These are phyloP conservation scores for Lomographa bimaculata DNA, from an alignment of 2,888 invertebrate species.

Conservation along the genomic window DNA sequence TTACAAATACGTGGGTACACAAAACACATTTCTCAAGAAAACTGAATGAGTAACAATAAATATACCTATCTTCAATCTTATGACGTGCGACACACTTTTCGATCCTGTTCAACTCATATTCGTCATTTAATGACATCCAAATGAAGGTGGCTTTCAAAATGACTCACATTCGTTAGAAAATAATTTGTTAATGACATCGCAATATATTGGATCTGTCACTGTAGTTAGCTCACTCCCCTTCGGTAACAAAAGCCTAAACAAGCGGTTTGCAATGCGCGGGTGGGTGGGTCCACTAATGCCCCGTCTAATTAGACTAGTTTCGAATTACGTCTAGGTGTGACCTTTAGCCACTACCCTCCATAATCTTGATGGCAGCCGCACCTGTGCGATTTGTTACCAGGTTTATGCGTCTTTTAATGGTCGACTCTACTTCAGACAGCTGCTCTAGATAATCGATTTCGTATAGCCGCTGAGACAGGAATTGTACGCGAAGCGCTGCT, in stretches of 20 bases:
- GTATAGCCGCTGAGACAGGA: conserved; percentile 1
- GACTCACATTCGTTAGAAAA: conserved; percentile 12
- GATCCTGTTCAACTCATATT: conserved; percentile 20
- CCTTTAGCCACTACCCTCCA: conserved; percentile 52
- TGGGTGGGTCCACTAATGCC: conserved; percentile 44
- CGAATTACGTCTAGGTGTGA: conserved; percentile 57
- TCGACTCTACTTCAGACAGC: conserved; percentile 15
- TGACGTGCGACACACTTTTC: conserved; percentile 24
- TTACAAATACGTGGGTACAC: too few relatives aligned
- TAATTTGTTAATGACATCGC: conserved; percentile 5
- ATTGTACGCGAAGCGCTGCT: not conserved
- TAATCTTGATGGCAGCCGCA: conserved; percentile 51
- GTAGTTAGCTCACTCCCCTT: conserved; percentile 8
- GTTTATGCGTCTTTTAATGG: conserved; percentile 24
- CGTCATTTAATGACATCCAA: conserved; percentile 18
- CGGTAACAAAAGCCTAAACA: conserved; percentile 28
- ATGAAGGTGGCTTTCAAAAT: conserved; percentile 16
- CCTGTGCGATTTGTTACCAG: conserved; percentile 41
- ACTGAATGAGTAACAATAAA: too few relatives aligned
- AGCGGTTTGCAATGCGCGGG: conserved; percentile 33
- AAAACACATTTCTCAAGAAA: too few relatives aligned
- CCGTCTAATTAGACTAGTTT: conserved; percentile 55
- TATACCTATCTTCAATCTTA: too few relatives aligned
- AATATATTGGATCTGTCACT: conserved; percentile 7
- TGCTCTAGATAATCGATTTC: conserved; percentile 25